Conservation (phyloP, 2,113 vertebrate species). For the Apaloderma vittatum region DNA sequence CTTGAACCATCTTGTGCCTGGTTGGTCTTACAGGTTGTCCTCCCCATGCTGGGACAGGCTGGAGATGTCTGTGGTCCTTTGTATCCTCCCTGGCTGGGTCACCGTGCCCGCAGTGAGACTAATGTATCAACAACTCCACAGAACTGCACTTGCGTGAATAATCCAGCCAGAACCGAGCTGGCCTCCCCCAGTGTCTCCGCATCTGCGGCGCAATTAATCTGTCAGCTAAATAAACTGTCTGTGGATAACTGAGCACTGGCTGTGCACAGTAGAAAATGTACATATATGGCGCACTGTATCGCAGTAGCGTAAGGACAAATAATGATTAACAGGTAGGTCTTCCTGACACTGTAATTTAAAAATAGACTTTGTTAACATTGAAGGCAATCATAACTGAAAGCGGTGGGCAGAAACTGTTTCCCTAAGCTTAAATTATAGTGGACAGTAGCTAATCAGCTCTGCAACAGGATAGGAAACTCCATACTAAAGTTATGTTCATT, state of each 20-base stretch:
- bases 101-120: not conserved
- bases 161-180: not conserved
- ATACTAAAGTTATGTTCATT: not conserved
- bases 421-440: not conserved
- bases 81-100: not conserved
- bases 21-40: not conserved
- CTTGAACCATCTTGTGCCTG: not conserved
- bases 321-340: not conserved
- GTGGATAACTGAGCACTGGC: not conserved
- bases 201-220: slow-evolving; percentile 2
- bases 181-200: not conserved
- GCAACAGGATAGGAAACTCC: not conserved
- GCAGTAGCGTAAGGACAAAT: not conserved
- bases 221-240: not conserved
- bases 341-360: not conserved
- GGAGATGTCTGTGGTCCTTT: not conserved
- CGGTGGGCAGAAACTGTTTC: not conserved
- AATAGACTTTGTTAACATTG: not conserved
- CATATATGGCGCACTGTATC: not conserved
- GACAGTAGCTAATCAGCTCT: not conserved
- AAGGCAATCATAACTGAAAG: not conserved
- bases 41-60: not conserved
- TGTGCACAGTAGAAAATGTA: not conserved
- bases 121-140: not conserved
- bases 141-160: not conserved